Percentiles rank a stretch among this genome's conserved stretches.
phyloP scores from a whole-genome alignment of 2,797 vertebrate genomes.

The Streptopelia turtur region DNA sequence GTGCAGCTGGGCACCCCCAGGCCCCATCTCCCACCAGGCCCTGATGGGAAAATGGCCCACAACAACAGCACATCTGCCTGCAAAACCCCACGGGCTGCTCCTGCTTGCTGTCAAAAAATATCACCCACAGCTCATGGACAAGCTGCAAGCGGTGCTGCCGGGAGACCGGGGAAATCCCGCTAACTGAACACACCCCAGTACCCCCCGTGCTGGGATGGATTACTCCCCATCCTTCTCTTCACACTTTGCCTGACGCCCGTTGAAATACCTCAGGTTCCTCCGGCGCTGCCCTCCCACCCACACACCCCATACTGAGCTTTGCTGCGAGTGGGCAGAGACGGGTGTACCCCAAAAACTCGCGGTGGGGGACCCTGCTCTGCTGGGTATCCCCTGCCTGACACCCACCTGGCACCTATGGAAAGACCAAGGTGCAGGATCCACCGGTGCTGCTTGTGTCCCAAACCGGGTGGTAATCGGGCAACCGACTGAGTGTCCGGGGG shows the following conservation, averaged over 20 bases:
- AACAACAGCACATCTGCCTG: rapidly evolving
- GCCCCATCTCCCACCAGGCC: neutral
- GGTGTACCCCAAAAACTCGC: neutral
- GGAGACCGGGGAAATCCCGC: neutral
- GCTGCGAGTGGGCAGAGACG: rapidly evolving
- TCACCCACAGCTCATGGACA: no score
- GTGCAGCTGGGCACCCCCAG: neutral
- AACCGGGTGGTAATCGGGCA: no score
- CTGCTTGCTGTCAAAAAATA: no score
- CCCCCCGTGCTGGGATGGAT: rapidly evolving
- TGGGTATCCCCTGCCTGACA: rapidly evolving
- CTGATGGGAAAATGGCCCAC: neutral
- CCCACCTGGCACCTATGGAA: rapidly evolving
- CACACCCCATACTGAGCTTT: neutral
- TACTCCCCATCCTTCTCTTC: no score
- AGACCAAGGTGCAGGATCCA: neutral
- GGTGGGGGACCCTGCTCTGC: no score
- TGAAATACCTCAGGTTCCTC: no score
- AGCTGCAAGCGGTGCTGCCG: no score
- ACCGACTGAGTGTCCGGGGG: neutral
- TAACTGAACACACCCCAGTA: no score
- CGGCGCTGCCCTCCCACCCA: neutral
- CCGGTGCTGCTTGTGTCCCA: rapidly evolving
- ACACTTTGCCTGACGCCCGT: rapidly evolving
- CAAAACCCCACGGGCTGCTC: neutral